Percentiles rank a stretch among this genome's conserved stretches.
These are phyloP conservation scores for Epinotia nisella DNA, from an alignment of 2,888 invertebrate species.

Conservation along the genomic window DNA sequence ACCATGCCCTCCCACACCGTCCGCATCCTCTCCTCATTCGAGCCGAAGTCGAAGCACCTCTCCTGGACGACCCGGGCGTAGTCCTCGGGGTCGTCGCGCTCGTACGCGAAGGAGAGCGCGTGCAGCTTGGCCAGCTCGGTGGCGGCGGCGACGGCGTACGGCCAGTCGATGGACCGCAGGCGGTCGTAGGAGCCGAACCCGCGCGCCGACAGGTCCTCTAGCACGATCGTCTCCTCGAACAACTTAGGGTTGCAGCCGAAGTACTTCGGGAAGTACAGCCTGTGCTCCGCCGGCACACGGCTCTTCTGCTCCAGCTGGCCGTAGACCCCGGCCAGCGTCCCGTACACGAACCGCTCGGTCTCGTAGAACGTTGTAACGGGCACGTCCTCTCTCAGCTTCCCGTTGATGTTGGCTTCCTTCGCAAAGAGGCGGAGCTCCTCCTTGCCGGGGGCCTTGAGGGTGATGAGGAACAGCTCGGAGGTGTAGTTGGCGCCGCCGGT, in stretches of 20 bases:
- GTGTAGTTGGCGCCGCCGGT: constrained; percentile 65
- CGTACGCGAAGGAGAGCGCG: constrained; percentile 65
- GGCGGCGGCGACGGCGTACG: constrained; percentile 61
- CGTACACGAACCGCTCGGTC: constrained; percentile 62
- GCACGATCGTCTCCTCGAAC: constrained; percentile 62
- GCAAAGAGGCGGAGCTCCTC: constrained; percentile 59
- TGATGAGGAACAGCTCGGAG: constrained; percentile 56
- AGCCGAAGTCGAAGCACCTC: constrained; percentile 48
- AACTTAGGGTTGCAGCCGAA: constrained; percentile 56
- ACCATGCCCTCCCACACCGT: constrained; percentile 44
- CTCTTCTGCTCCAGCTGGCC: constrained; percentile 56
- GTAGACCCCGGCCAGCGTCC: constrained; percentile 55
- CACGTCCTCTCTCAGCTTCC: constrained; percentile 54
- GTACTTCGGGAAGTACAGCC: constrained; percentile 57
- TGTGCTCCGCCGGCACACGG: constrained; percentile 54
- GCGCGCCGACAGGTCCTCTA: constrained; percentile 62
- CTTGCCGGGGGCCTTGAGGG: constrained; percentile 51
- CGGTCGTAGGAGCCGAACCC: constrained; percentile 64
- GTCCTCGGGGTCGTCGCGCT: constrained; percentile 58
- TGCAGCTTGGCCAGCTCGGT: constrained; percentile 69
- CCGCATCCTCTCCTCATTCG: constrained; percentile 40
- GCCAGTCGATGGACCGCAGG: constrained; percentile 63
- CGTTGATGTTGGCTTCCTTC: constrained; percentile 62
- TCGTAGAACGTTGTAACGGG: constrained; percentile 54
- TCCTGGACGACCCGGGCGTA: constrained; percentile 53